Evolutionary conservation across 1,140 invertebrate genomes (phyloP).

Genomic region (Heliothis virescens): DNA sequence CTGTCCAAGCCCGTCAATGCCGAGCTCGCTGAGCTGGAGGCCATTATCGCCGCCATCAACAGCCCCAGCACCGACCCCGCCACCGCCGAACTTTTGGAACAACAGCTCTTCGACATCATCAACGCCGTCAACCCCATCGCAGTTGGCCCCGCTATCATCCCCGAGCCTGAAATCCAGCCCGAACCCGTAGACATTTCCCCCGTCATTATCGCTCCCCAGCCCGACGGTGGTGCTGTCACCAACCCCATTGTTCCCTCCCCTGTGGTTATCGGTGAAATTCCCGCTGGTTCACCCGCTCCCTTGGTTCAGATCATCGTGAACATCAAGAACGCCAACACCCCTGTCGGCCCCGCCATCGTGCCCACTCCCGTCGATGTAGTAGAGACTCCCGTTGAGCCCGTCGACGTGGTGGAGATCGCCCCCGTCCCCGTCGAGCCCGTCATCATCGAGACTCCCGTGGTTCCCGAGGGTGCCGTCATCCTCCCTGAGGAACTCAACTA

Average conservation of each 20-base stretch:
- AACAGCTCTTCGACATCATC: constrained; percentile 58
- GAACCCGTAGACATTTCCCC: constrained; percentile 51
- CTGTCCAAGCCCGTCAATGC: constrained; percentile 46
- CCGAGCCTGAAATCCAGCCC: constrained; percentile 9
- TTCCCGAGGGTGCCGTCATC: constrained; percentile 48
- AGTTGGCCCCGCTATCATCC: constrained; percentile 57
- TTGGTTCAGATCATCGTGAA: constrained; percentile 56
- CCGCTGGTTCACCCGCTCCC: constrained; percentile 34
- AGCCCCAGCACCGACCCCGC: constrained; percentile 74
- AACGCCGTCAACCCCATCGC: constrained; percentile 48
- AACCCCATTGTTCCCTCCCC: constrained; percentile 38
- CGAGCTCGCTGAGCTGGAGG: constrained; percentile 57
- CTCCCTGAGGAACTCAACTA: constrained; percentile 57
- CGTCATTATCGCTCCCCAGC: constrained; percentile 7
- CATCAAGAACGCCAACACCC: constrained; percentile 6
- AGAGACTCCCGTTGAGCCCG: constrained; percentile 31
- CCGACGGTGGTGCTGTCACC: constrained; percentile 2
- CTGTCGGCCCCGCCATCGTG: not conserved
- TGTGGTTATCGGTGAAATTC: constrained; percentile 39
- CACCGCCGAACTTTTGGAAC: constrained; percentile 65
- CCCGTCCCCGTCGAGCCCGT: constrained; percentile 51
- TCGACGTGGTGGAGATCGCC: constrained; percentile 43
- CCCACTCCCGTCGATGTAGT: constrained; percentile 38
- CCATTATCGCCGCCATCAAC: constrained; percentile 69
- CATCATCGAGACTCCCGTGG: constrained; percentile 44